Conservation (phyloP, 2,888 invertebrate genomes). For the Drosophila flavopinicola region DNA sequence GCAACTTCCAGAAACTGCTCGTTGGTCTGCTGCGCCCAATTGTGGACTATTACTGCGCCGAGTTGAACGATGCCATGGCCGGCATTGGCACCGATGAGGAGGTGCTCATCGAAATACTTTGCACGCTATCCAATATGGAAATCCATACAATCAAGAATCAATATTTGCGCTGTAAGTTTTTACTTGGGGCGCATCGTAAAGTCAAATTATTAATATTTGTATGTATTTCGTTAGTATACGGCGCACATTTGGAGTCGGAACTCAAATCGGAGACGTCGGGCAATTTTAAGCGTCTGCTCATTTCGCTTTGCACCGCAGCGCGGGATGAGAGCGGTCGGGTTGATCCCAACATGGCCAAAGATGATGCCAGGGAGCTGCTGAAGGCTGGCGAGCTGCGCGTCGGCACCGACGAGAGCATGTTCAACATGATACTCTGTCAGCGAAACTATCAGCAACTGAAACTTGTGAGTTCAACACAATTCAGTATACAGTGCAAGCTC, state of each 20-base stretch:
- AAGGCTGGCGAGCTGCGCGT: constrained; percentile 89
- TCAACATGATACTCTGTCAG: constrained; percentile 93
- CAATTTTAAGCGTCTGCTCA: constrained; percentile 94
- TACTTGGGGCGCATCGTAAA: neutral
- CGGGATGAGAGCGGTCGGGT: constrained; percentile 90
- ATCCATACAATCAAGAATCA: constrained; percentile 91
- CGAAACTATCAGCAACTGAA: constrained; percentile 88
- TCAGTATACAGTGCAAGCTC: no score
- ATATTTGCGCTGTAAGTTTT: constrained; percentile 90
- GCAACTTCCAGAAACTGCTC: constrained; percentile 93
- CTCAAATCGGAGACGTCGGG: constrained; percentile 95
- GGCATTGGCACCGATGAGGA: constrained; percentile 94
- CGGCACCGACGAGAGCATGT: constrained; percentile 94
- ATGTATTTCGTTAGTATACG: constrained; percentile 87
- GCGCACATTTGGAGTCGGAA: constrained; percentile 91
- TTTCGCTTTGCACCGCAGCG: constrained; percentile 91
- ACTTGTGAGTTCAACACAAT: constrained; percentile 76
- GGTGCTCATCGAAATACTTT: constrained; percentile 94
- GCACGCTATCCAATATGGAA: constrained; percentile 93
- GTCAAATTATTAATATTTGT: neutral
- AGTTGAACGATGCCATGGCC: constrained; percentile 92
- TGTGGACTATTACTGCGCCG: constrained; percentile 91
- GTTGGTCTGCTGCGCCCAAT: constrained; percentile 93
- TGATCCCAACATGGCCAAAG: constrained; percentile 89
- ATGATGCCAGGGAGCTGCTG: constrained; percentile 92